Conservation (phyloP, 2,888 invertebrate genomes). For the Epinotia bilunana region DNA sequence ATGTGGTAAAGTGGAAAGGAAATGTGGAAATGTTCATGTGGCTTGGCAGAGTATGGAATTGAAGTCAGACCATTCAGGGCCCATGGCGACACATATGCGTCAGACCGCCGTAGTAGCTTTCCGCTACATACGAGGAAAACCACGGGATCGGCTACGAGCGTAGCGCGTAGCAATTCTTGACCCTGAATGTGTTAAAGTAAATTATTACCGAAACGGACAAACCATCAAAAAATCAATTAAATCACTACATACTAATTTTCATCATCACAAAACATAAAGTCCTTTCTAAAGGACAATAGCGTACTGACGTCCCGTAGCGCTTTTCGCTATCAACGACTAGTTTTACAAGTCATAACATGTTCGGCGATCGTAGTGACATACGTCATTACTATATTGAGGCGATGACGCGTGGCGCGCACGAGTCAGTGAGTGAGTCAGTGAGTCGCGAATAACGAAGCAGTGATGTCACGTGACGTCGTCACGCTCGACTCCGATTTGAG, state of each 20-base stretch:
- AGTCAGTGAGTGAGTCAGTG: conserved; percentile 41
- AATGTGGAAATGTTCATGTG: too few relatives aligned
- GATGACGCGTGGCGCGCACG: conserved; percentile 20
- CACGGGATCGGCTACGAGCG: too few relatives aligned
- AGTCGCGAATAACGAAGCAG: conserved; percentile 41
- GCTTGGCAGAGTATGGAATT: too few relatives aligned
- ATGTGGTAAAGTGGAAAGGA: too few relatives aligned
- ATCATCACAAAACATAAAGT: conserved; percentile 1
- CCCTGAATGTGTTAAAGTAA: too few relatives aligned
- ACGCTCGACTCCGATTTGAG: conserved; percentile 46
- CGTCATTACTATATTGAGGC: not conserved
- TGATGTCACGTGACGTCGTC: conserved; percentile 45
- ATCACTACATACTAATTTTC: not conserved
- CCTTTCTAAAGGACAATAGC: conserved; percentile 9
- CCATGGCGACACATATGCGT: too few relatives aligned
- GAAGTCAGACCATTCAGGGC: too few relatives aligned
- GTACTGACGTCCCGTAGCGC: conserved; percentile 11
- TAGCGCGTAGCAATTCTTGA: too few relatives aligned
- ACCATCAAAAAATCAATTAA: not conserved
- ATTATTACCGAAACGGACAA: not conserved
- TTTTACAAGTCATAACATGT: not conserved
- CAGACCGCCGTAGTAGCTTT: too few relatives aligned
- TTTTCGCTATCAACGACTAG: not conserved
- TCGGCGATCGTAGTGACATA: not conserved
- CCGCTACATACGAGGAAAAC: too few relatives aligned